Evolutionary conservation across 1,140 invertebrate genomes (phyloP), one percentile per base, ranked within the genome.

Genomic region (Halyomorpha halys): DNA sequence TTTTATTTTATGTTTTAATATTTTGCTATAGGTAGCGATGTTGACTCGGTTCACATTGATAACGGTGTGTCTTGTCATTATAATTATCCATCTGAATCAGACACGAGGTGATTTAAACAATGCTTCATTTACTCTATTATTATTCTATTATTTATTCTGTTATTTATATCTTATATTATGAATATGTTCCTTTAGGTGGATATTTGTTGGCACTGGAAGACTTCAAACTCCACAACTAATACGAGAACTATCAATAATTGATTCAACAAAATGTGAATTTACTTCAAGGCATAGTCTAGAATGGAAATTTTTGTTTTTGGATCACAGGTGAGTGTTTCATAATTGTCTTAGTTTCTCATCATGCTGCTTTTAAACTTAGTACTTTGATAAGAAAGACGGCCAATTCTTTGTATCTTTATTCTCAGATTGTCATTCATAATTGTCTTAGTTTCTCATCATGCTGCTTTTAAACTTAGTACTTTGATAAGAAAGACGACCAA

Each of bases 241-340:
- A 27, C 78, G 87, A 44, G 91, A 95, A 76, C 87, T 96, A 77
- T 84, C 86, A 4, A 80, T 91, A 15, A 80, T 88, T n/a, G 87
- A 91, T 68, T 83, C 87, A 16, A 77, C 80, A 1, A 88, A 90
- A 71, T 87, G 82, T 66, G 92, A 96, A 77, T 97, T 97, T 73
- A 91, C 88, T 0, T 97, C 93, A 0, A 78, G 91, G 19, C 91
- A 96, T 71, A 95, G 91, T 75, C 80, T 97, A 53, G 93, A 97
- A 74, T 97, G 93, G 93, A 97, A 97, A 75, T 97, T 96, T 73
- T 75, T 97, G 9, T 95, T 94, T 74, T 75, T 97, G 9, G 94
- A 97, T 75, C 90, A 95, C 71, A 83, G 81, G 78, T 81, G 70
- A 71, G 56, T 25, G 3, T 45, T 59, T 30, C 3, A 44, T 63